Base-by-base conservation (phyloP, 2,797 vertebrate genomes). In the Alfaro cultratus region DNA sequence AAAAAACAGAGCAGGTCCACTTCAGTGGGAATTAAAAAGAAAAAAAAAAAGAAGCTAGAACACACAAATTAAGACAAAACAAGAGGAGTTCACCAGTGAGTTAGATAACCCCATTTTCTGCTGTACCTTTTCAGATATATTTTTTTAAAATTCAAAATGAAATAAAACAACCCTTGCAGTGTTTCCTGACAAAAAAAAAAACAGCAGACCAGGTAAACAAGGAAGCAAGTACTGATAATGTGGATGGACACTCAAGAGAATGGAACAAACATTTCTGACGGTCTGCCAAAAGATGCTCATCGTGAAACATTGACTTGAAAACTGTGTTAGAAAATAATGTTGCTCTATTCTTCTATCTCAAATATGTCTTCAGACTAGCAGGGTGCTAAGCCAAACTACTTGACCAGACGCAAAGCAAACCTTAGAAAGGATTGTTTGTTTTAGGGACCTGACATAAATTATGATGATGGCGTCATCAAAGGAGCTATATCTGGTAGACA, bases 31-130 rank as follows among this genome's bases (percentile, higher is more conserved):
- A 83, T 39, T 13, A 16, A 29, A 13, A 57, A 57, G 12, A 57
- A 5, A 0, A 29, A 55, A 3, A 45, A 71, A 62, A 77, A 80
- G 85, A 60, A 81, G 46, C 49, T 79, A 2, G 81, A 76, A 64
- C 83, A 86, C 73, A 57, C 51, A 89, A 83, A 87, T 83, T 39
- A 78, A 87, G 77, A 87, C 83, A 89, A 87, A 90, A 88, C 78
- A 74, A 79, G 82, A 83, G 76, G 73, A 88, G 81, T 80, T 81
- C 81, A 85, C 62, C 5, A 41, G 39, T 81, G 83, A 82, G 86
- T 89, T 83, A 85, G 76, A 83, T 70, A 80, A 88, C 83, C 83
- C 84, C 74, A 91, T 90, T 90, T 88, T 81, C 83, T 1, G 11
- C 36, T 41, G 15, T 57, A 74, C 70, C 80, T 83, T 86, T 16